Evolutionary conservation across 2,113 vertebrate species (phyloP), one percentile per base, ranked within the genome.

Genomic region (Thamnophis sirtalis): DNA sequence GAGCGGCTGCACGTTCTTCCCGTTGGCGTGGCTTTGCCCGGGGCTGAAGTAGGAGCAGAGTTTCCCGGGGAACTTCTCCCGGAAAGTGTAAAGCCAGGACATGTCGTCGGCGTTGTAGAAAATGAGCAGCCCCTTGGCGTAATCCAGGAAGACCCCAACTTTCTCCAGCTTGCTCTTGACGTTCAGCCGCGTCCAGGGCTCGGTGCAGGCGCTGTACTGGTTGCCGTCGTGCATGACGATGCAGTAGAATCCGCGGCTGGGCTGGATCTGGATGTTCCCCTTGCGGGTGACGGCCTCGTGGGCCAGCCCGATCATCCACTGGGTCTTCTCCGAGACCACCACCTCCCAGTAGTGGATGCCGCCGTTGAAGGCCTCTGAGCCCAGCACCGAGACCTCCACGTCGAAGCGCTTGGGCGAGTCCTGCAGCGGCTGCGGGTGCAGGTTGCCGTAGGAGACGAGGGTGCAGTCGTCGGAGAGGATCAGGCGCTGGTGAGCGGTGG

Each of bases 281-380:
- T 99, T 99, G 95, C 99, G 98, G 93, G 98, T 99, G 1, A 99
- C 99, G 0, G 98, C 98, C 96, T 99, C 99, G 0, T 98, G 98
- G 0, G 99, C 99, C 97, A 99, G 97, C 19, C 99, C 99, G 0
- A 99, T 99, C 98, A 99, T 99, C 99, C 99, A 99, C 97, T 99
- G 99, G 51, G 99, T 99, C 96, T 99, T 99, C 97, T 99, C 99
- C 0, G 98, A 99, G 92, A 99, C 99, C 97, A 99, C 98, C 96
- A 99, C 99, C 95, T 99, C 99, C 99, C 99, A 99, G 97, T 99
- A 99, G 93, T 99, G 99, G 49, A 99, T 98, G 0, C 99, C 99
- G 0, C 98, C 94, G 0, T 96, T 96, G 0, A 99, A 99, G 84
- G 98, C 98, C 96, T 99, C 98, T 0, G 98, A 96, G 0, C 99